Evolutionary conservation across 2,797 vertebrate species (phyloP), one percentile per base, ranked within the genome.

Genomic region (Cryptoblepharus egeriae): DNA sequence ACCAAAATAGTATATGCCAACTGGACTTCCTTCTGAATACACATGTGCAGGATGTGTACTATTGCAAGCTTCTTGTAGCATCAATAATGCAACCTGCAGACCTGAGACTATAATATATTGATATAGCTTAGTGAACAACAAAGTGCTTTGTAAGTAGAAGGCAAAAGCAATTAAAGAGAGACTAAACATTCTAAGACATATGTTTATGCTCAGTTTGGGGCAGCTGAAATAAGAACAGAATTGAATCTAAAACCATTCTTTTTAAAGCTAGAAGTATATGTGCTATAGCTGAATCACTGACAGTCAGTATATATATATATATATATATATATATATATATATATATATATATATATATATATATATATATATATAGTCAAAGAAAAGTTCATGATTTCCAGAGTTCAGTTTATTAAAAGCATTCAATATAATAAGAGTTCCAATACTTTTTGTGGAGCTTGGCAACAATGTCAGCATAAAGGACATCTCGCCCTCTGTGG

Each of bases 181-280:
- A 77, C 20, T 0, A 57, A 37, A 76, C 3, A 1, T 0, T 60
- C 9, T 28, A 52, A 16, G 42, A 69, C 26, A 1, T 37, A 22
- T 79, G 10, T 76, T 45, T 45, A 2, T 28, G 60, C 18, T 30
- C 13, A 35, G 52, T 18, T 57, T 28, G 32, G 42, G 15, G 15
- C 32, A 69, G 15, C 5, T 69, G 65, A 15, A 16, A 68, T 5
- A 12, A n/a, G 32, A 35, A 15, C 30, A 68, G 26, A n/a, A 52
- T 57, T 68, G 30, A 67, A 35, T 12, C 12, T 3, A 24, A 12
- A 57, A n/a, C 12, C 37, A 22, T 52, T 26, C 6, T 8, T 32
- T 37, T 64, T 76, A 65, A 15, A 5, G 60, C 28, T 64, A 24
- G 42, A 28, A 32, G 18, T n/a, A 63, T n/a, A 63, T 12, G 4